These are phyloP conservation scores for Chaetodon auriga DNA, from an alignment of 2,113 vertebrate species.

Conservation along the genomic window DNA sequence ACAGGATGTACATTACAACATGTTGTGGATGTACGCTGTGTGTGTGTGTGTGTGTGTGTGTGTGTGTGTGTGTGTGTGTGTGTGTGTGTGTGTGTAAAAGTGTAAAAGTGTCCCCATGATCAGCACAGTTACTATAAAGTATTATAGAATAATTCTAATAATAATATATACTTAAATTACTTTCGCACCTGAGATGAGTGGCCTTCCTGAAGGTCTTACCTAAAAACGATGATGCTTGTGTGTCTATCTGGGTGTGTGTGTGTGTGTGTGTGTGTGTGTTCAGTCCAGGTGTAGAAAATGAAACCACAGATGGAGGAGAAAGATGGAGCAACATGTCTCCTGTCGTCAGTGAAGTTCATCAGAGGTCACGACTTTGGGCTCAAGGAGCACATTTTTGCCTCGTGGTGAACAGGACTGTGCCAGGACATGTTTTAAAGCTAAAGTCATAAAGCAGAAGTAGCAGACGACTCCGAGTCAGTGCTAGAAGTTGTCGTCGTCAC, in stretches of 20 bases:
- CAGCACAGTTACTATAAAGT: neutral
- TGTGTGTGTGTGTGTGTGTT: neutral
- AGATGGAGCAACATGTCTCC: neutral
- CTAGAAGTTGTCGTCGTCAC: neutral
- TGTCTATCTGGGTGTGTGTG: neutral
- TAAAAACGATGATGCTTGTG: neutral
- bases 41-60: neutral
- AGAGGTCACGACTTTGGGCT: neutral
- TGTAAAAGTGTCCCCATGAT: neutral
- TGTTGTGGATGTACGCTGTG: neutral
- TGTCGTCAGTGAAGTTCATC: neutral
- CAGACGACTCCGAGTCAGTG: neutral
- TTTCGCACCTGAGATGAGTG: neutral
- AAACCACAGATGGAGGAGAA: neutral
- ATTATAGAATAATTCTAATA: too few relatives aligned
- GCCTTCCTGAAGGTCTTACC: neutral
- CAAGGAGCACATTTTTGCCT: neutral
- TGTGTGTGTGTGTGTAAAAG: neutral
- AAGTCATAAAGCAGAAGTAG: neutral
- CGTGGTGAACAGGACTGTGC: neutral
- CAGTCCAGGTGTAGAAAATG: constrained; percentile 1
- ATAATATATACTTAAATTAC: too few relatives aligned
- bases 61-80: neutral
- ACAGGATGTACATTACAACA: neutral
- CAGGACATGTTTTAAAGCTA: constrained; percentile 2